phyloP scores from a whole-genome alignment of 1,140 invertebrate genomes.

The Drosophila takahashii region DNA sequence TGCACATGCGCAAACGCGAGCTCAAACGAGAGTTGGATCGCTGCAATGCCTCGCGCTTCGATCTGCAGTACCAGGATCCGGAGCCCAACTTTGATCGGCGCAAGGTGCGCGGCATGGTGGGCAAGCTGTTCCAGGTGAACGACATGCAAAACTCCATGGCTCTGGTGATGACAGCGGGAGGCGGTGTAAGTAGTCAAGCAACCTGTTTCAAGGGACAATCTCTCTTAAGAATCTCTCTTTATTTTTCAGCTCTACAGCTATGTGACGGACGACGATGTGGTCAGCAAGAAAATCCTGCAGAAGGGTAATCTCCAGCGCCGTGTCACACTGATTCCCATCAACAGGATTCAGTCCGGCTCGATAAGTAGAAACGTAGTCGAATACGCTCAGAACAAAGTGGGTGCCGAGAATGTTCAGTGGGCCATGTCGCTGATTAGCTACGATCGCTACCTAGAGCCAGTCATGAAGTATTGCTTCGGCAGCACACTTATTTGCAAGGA shows the following conservation, averaged over 20 bases:
- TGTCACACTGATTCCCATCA: conserved; percentile 96
- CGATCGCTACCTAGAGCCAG: conserved; percentile 88
- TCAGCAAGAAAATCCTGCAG: conserved; percentile 93
- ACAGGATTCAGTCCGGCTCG: conserved; percentile 90
- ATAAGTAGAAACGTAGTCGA: conserved; percentile 88
- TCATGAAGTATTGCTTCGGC: conserved; percentile 97
- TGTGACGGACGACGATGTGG: conserved; percentile 94
- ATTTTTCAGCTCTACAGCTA: conserved; percentile 93
- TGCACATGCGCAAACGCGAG: conserved; percentile 86
- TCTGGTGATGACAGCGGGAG: conserved; percentile 94
- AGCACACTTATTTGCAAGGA: conserved; percentile 93
- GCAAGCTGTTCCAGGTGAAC: conserved; percentile 90
- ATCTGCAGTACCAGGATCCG: conserved; percentile 92
- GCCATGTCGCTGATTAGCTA: conserved; percentile 94
- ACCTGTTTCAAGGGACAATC: neutral
- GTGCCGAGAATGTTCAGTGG: conserved; percentile 92
- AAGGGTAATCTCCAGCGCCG: conserved; percentile 91
- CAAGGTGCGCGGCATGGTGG: conserved; percentile 92
- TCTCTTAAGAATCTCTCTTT: neutral
- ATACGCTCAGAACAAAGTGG: conserved; percentile 90
- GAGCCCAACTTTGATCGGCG: conserved; percentile 91
- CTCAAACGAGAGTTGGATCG: conserved; percentile 60
- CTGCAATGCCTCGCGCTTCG: conserved; percentile 86
- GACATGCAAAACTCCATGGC: conserved; percentile 91
- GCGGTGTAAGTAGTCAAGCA: conserved; percentile 88